A percentile compares a stretch with the other conserved stretches of the same genome.
phyloP scores from a whole-genome alignment of 2,113 vertebrate species.

The Clarias magur region DNA sequence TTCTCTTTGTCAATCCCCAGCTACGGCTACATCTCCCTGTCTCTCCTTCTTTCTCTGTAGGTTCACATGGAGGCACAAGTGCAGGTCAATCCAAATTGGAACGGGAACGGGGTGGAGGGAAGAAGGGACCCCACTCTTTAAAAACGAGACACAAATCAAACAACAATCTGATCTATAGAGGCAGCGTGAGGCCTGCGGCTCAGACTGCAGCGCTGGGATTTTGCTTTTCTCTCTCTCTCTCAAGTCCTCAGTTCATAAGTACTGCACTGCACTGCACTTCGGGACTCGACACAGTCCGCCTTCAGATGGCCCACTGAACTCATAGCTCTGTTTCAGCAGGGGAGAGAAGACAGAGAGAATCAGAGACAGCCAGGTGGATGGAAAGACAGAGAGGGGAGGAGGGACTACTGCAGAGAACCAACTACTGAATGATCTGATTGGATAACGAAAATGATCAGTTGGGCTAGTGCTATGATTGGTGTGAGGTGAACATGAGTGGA shows the following conservation, averaged over 20 bases:
- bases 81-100: constrained; percentile 69
- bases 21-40: constrained; percentile 64
- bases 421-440: constrained; percentile 56
- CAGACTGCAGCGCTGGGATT: constrained; percentile 60
- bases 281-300: constrained; percentile 76
- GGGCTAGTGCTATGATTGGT: constrained; percentile 50
- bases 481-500: constrained; percentile 55
- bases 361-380: constrained; percentile 72
- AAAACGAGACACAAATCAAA: constrained; percentile 75
- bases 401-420: constrained; percentile 64
- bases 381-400: constrained; percentile 74
- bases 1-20: constrained; percentile 34
- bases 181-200: constrained; percentile 65
- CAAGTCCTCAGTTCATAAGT: constrained; percentile 76
- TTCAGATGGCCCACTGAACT: constrained; percentile 77
- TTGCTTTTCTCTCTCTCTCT: constrained; percentile 62
- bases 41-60: constrained; percentile 81
- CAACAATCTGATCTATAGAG: constrained; percentile 67
- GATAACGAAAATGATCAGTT: constrained; percentile 52
- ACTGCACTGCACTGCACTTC: constrained; percentile 70
- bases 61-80: constrained; percentile 75
- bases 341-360: constrained; percentile 74
- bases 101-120: constrained; percentile 65
- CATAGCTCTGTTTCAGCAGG: constrained; percentile 78
- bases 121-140: constrained; percentile 70